These are phyloP conservation scores for Chlorocebus sabaeus DNA, from an alignment of 2,113 vertebrate genomes.

Conservation along the genomic window DNA sequence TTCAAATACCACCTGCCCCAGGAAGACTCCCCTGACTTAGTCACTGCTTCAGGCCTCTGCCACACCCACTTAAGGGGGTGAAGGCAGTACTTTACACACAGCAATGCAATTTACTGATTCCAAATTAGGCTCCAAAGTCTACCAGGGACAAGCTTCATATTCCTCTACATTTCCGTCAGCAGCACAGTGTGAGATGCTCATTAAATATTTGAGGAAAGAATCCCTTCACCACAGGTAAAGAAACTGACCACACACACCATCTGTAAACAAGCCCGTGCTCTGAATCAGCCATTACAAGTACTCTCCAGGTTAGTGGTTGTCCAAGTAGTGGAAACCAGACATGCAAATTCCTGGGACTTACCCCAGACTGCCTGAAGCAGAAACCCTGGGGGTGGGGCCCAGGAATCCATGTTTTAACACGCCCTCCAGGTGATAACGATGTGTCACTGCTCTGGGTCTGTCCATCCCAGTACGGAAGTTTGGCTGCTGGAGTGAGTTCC, in stretches of 20 bases:
- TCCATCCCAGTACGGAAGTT: neutral
- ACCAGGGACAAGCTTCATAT: neutral
- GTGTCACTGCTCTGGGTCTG: neutral
- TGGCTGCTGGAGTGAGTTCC: neutral
- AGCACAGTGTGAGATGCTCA: neutral
- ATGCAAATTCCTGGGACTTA: neutral
- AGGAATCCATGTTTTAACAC: neutral
- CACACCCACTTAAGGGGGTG: neutral
- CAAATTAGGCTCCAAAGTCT: neutral
- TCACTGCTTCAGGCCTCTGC: neutral
- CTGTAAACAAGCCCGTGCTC: neutral
- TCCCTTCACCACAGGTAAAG: neutral
- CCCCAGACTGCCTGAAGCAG: neutral
- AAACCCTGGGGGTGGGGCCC: neutral
- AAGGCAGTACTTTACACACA: neutral
- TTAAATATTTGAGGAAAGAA: neutral
- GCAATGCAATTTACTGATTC: neutral
- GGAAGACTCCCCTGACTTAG: neutral
- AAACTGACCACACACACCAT: neutral
- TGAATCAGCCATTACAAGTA: neutral
- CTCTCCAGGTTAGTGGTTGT: neutral
- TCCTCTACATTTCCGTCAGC: neutral
- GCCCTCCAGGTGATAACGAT: neutral
- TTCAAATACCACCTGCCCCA: neutral
- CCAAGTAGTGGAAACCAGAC: neutral